Evolutionary conservation across 2,888 invertebrate genomes (phyloP).

Genomic region (Apamea crenata): DNA sequence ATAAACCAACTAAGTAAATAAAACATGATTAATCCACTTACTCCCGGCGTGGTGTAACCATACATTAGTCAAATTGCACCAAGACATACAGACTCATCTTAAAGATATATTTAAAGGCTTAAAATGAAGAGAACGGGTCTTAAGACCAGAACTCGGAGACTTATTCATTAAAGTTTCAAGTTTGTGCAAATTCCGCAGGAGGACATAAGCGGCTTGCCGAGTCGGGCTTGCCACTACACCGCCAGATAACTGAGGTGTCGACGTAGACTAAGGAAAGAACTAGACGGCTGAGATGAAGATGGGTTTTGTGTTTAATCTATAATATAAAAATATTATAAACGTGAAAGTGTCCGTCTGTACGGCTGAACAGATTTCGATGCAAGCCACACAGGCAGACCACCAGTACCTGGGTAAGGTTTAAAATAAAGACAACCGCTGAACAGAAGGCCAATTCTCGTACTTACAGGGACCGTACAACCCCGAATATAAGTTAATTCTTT

Average conservation of each 20-base stretch:
- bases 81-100: constrained; percentile 16
- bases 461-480: too few species aligned
- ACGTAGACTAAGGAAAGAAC: constrained; percentile 4
- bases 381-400: not conserved
- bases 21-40: constrained; percentile 41
- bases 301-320: not conserved
- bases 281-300: not conserved
- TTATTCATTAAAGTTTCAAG: constrained; percentile 85
- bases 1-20: constrained; percentile 6
- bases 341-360: not conserved
- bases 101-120: constrained; percentile 36
- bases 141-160: constrained; percentile 60
- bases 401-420: not conserved
- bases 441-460: too few species aligned
- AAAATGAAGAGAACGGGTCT: constrained; percentile 49
- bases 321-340: not conserved
- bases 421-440: too few species aligned
- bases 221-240: constrained; percentile 26
- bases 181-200: constrained; percentile 77
- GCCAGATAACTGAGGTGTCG: constrained; percentile 4
- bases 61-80: constrained; percentile 51
- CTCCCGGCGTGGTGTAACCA: constrained; percentile 11
- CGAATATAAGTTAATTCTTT: too few species aligned
- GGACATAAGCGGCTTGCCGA: constrained; percentile 80
- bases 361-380: not conserved